Percentiles rank a stretch among this genome's conserved stretches.
phyloP scores from a whole-genome alignment of 1,140 invertebrate genomes.

The Leptopilina boulardi region DNA sequence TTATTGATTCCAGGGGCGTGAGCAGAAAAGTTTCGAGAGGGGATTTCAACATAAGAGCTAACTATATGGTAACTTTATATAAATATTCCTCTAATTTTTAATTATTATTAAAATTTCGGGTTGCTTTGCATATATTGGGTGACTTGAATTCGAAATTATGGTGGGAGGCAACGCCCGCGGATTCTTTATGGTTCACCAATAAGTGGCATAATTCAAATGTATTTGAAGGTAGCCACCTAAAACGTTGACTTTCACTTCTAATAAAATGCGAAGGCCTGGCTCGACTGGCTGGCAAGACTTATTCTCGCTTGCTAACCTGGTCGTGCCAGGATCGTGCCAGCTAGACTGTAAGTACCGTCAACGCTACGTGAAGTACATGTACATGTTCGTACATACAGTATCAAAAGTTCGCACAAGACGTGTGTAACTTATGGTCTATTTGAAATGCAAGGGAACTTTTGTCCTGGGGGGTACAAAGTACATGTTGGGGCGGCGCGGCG shows the following conservation, averaged over 20 bases:
- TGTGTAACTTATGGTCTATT: constrained; percentile 14
- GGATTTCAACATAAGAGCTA: background rate
- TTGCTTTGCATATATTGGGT: too few species aligned
- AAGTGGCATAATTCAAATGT: background rate
- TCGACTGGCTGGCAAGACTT: constrained; percentile 22
- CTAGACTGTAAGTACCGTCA: constrained; percentile 46
- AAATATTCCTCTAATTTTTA: too few species aligned
- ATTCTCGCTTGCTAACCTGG: constrained; percentile 55
- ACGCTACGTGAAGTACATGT: background rate
- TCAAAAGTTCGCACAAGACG: constrained; percentile 9
- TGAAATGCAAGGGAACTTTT: constrained; percentile 19
- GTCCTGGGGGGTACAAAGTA: constrained; percentile 26
- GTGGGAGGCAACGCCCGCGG: background rate
- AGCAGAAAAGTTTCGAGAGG: background rate
- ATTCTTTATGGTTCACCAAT: background rate
- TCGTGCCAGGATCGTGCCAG: constrained; percentile 52
- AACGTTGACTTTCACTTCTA: constrained; percentile 62
- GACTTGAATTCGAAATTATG: background rate
- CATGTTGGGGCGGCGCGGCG: constrained; percentile 8
- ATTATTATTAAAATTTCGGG: too few species aligned
- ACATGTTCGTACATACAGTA: constrained; percentile 9
- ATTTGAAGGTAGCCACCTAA: constrained; percentile 52
- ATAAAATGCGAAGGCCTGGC: constrained; percentile 62
- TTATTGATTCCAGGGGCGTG: background rate
- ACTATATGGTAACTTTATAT: background rate